Evolutionary conservation across 1,140 invertebrate genomes (phyloP).

Genomic region (Zeugodacus cucurbitae): DNA sequence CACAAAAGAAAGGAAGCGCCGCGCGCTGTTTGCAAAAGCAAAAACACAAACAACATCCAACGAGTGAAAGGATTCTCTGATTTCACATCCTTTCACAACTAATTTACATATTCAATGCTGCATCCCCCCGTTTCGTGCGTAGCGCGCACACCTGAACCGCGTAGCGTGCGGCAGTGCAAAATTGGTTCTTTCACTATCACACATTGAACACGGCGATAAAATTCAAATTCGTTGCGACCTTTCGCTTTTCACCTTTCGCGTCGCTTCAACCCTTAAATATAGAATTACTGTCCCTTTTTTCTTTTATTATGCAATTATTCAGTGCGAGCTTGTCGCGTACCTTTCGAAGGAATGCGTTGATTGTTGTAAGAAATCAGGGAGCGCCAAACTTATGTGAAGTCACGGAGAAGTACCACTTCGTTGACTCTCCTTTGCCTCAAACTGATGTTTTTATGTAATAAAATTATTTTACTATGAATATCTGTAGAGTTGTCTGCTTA

Average conservation of each 20-base stretch:
- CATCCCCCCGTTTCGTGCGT: neutral
- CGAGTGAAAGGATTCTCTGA: slow-evolving; percentile 45
- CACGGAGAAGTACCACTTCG: too few relatives aligned
- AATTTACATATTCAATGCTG: slow-evolving; percentile 44
- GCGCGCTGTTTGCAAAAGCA: neutral
- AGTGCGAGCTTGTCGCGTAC: neutral
- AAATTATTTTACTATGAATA: too few relatives aligned
- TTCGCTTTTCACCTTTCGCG: slow-evolving; percentile 47
- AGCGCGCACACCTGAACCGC: neutral
- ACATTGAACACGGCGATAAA: slow-evolving; percentile 43
- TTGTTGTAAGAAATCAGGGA: neutral
- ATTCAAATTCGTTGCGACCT: slow-evolving; percentile 6
- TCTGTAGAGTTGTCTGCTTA: too few relatives aligned
- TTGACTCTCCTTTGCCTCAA: too few relatives aligned
- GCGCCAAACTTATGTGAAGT: neutral
- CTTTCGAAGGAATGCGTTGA: neutral
- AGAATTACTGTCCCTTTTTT: slow-evolving; percentile 12
- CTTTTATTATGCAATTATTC: slow-evolving; percentile 30
- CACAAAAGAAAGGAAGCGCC: slow-evolving; percentile 8
- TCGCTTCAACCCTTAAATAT: neutral
- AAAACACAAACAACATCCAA: neutral
- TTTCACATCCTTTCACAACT: slow-evolving; percentile 44
- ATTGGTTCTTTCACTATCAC: slow-evolving; percentile 7
- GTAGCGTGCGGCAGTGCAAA: neutral
- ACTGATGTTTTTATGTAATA: too few relatives aligned